Evolutionary conservation across 2,113 vertebrate species (phyloP), one percentile per base, ranked within the genome.

Genomic region (Mirounga angustirostris): DNA sequence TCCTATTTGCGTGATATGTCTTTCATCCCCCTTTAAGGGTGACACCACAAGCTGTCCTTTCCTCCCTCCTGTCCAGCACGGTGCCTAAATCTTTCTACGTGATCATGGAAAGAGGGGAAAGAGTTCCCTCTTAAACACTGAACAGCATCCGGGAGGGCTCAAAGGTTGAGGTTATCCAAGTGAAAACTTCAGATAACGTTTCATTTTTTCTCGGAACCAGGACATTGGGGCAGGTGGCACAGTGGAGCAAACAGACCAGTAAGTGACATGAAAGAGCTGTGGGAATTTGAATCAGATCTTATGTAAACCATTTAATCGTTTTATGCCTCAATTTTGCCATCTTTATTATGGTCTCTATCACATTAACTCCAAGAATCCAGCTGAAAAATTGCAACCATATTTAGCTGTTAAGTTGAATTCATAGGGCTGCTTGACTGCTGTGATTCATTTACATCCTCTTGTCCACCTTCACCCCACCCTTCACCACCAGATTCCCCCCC

Each of bases 301-400:
- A 61, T 36, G 5, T 18, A 43, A 71, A 56, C 79, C 14, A 50
- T 36, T 91, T 87, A 81, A 76, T 58, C 5, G 59, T 40, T 88
- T 80, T 87, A 26, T 93, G 15, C 19, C 54, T 94, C 21, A 19
- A 22, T 79, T 95, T 97, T 65, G 6, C 30, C 58, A 61, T 92
- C 26, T 78, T 79, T 91, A n/a, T 67, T 90, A 87, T 54, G 5
- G 16, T 83, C 26, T 95, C 5, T 81, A 63, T 80, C 28, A 80
- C 10, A 89, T 79, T 89, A n/a, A n/a, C 12, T 95, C 74, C 4
- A 95, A 80, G 43, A 85, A 93, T 83, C 56, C 5, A 40, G 8
- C 14, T 94, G 40, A 65, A 96, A 95, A 96, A 86, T 46, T 59
- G 5, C 26, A 88, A 67, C 7, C 4, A 9, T 69, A 7, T 46